Evolutionary conservation across 2,797 vertebrate genomes (phyloP).

Genomic region (Phalloptychus januarius): DNA sequence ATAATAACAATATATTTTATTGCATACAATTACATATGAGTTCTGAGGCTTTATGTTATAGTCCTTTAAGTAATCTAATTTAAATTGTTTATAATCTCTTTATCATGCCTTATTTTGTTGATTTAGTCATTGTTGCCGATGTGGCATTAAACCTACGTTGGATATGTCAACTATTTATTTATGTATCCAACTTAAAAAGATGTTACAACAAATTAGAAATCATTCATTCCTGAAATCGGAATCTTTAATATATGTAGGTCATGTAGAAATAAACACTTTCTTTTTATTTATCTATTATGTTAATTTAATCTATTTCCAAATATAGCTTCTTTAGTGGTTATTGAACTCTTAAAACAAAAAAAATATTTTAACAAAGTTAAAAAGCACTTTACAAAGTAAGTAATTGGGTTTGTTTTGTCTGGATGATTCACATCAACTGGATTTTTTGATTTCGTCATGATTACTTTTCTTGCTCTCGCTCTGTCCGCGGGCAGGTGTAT

Average conservation of each 20-base stretch:
- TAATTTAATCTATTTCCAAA: neutral
- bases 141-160: neutral
- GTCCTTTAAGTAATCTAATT: neutral
- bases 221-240: neutral
- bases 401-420: neutral
- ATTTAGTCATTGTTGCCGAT: neutral
- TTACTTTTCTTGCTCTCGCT: neutral
- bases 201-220: neutral
- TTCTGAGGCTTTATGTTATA: neutral
- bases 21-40: neutral
- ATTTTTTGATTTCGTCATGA: neutral
- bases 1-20: neutral
- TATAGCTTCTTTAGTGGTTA: neutral
- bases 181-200: neutral
- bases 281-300: neutral
- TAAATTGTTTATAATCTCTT: neutral
- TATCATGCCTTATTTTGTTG: neutral
- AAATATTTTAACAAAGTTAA: neutral
- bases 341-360: neutral
- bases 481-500: neutral
- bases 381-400: neutral
- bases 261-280: neutral
- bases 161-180: neutral
- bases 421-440: neutral
- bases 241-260: neutral